Evolutionary conservation across 1,140 invertebrate species (phyloP), one percentile per base, ranked within the genome.

Genomic region (Oedothorax gibbosus): DNA sequence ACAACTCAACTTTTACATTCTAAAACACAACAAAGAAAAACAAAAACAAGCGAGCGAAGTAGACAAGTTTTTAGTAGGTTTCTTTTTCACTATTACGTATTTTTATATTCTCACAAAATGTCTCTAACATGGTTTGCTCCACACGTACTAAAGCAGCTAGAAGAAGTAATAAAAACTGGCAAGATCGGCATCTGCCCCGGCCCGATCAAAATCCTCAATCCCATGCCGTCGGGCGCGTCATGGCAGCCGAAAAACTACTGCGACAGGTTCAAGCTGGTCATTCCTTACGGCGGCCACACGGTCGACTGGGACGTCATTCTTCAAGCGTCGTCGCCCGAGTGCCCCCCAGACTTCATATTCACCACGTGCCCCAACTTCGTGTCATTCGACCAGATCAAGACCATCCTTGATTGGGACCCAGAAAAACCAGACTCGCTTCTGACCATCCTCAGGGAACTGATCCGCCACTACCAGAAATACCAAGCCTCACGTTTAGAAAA

Each of bases 281-380:
- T 90, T 57, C 89, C 89, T 15, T 90, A 88, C 88, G 89, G 88
- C 83, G 89, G 89, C 50, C 87, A 88, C 66, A 88, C 87, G 64
- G 72, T 90, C n/a, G 88, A 87, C 57, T 90, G 90, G 90, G 89
- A 90, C 68, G 87, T 90, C n/a, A 76, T 90, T 11, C 90, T 90
- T 88, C 88, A 89, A 85, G 87, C 88, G 35, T 87, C 69, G 69
- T 77, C 81, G 60, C 88, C 89, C 20, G 87, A 89, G n/a, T 88
- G 88, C 21, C 89, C 89, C 2, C 90, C 90, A 79, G 90, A 90
- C 85, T 90, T 90, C 65, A 89, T 90, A 54, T 90, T 90, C 88
- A 88, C 87, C 50, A 89, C 90, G 77, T 14, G 56, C 12, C 56
- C 35, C 9, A 20, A 57, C 35, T 79, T 75, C 60, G 71, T 76